Conservation (phyloP, 2,888 invertebrate species). For the Leptopilina drosophilae region DNA sequence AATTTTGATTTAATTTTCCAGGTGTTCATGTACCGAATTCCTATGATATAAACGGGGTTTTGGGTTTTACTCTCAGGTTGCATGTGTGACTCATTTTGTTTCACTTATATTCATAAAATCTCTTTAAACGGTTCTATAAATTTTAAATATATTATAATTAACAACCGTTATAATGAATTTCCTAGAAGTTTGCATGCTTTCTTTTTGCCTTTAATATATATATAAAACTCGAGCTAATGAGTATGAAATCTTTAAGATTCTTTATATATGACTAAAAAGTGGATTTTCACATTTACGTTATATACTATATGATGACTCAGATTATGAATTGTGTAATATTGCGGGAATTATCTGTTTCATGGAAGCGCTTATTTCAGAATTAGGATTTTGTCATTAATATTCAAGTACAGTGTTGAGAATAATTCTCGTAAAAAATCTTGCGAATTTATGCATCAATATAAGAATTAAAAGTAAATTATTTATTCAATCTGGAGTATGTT, state of each 20-base stretch:
- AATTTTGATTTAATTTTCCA: no score
- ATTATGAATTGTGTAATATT: neutral
- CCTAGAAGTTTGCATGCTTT: conserved; percentile 30
- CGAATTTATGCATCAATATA: no score
- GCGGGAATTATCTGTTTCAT: no score
- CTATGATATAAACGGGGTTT: neutral
- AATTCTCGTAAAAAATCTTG: no score
- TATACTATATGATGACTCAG: conserved; percentile 4
- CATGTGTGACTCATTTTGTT: conserved; percentile 36
- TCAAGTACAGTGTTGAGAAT: neutral
- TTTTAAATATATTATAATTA: neutral
- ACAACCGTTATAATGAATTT: conserved; percentile 31
- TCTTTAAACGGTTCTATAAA: neutral
- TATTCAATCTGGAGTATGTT: no score
- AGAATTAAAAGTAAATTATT: no score
- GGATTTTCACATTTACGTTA: conserved; percentile 3
- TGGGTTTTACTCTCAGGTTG: conserved; percentile 35
- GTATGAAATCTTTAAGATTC: conserved; percentile 15
- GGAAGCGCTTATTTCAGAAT: neutral
- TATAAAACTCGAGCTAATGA: neutral
- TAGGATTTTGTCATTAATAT: neutral
- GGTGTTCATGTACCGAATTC: conserved; percentile 21
- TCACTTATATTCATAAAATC: neutral
- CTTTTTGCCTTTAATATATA: neutral
- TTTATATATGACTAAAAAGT: conserved; percentile 4